Conservation (phyloP, 2,888 invertebrate species). For the Chrysomela aeneicollis region DNA sequence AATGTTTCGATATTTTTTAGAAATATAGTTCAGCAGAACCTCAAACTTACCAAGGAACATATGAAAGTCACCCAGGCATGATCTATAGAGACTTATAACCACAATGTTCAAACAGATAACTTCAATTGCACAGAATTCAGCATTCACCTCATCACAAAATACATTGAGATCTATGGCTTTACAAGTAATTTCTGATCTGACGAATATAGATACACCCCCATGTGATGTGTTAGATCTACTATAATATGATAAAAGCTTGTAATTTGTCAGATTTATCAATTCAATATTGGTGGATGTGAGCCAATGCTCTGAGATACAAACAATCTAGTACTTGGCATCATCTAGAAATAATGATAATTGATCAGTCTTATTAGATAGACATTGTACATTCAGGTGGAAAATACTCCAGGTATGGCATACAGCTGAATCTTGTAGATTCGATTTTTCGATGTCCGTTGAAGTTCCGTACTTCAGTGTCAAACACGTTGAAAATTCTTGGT, state of each 20-base stretch:
- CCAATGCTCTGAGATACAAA: slow-evolving; percentile 9
- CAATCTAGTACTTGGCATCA: slow-evolving; percentile 2
- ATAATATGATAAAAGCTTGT: background rate
- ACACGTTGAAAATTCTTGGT: background rate
- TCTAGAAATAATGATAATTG: slow-evolving; percentile 6
- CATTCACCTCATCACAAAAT: slow-evolving; percentile 11
- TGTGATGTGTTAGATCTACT: slow-evolving; percentile 12
- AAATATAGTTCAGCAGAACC: background rate
- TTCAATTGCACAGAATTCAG: background rate
- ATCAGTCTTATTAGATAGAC: slow-evolving; percentile 5
- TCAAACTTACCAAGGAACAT: background rate
- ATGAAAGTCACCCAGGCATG: background rate
- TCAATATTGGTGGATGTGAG: background rate
- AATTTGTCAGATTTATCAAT: background rate
- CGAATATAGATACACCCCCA: slow-evolving; percentile 9
- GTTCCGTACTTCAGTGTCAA: background rate
- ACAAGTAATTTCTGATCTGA: slow-evolving; percentile 8
- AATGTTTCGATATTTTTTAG: background rate
- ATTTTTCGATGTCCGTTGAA: slow-evolving; percentile 3
- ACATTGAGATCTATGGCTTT: background rate
- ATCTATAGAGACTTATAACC: slow-evolving; percentile 5
- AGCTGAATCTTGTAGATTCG: background rate
- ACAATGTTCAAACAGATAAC: background rate
- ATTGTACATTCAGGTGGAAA: slow-evolving; percentile 4
- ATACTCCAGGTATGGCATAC: slow-evolving; percentile 11